These are phyloP conservation scores for Sclerodermus sp. DNA, from an alignment of 2,888 invertebrate species.

Conservation along the genomic window DNA sequence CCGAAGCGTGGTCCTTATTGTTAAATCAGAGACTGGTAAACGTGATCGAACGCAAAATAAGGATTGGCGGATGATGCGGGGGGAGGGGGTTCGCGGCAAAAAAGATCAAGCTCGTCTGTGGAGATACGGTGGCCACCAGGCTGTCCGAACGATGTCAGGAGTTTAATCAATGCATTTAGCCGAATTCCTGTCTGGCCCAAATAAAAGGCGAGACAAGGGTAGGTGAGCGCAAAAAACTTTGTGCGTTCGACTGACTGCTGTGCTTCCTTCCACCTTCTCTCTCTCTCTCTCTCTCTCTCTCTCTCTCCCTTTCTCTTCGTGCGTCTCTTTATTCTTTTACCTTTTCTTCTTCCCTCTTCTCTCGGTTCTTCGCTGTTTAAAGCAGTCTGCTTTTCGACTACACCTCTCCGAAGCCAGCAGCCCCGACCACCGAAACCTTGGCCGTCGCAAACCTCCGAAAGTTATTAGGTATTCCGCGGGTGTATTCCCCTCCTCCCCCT, in stretches of 20 bases:
- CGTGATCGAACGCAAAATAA: conserved; percentile 21
- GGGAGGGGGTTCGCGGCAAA: conserved; percentile 24
- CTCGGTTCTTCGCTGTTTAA: too few relatives aligned
- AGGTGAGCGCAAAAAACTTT: conserved; percentile 43
- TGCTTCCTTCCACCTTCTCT: conserved; percentile 12
- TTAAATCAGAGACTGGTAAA: conserved; percentile 21
- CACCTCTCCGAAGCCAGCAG: conserved; percentile 10
- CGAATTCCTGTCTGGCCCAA: conserved; percentile 58
- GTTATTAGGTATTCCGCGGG: conserved; percentile 48
- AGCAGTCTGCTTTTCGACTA: too few relatives aligned
- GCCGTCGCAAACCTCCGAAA: conserved; percentile 23
- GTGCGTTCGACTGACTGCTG: conserved; percentile 22
- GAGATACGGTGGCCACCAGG: conserved; percentile 53
- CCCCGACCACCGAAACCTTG: conserved; percentile 4
- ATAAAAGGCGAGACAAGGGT: conserved; percentile 52
- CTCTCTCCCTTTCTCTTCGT: not conserved
- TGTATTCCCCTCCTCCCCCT: conserved; percentile 29
- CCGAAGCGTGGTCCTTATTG: conserved; percentile 13
- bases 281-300: conserved; percentile 1
- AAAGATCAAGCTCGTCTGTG: conserved; percentile 43
- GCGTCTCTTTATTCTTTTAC: not conserved
- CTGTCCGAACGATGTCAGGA: conserved; percentile 51
- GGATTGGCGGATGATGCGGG: conserved; percentile 13
- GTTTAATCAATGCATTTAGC: conserved; percentile 59
- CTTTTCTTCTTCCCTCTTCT: not conserved